phyloP scores from a whole-genome alignment of 2,888 invertebrate species.

The Heliconius sara region DNA sequence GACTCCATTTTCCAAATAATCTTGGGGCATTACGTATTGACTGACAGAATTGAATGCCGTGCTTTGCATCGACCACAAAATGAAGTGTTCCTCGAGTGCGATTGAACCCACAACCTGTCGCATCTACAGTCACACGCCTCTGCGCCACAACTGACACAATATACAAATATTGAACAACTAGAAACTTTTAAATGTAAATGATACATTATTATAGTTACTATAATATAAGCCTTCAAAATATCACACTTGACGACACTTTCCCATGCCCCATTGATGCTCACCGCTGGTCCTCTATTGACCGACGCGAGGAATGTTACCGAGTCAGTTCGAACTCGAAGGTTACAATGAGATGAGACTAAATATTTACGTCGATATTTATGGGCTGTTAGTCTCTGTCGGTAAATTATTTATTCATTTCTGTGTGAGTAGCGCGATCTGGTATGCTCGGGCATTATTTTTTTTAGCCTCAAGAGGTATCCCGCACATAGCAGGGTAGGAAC shows the following conservation, averaged over 20 bases:
- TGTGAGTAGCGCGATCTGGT: not conserved
- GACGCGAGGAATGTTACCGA: slow-evolving; percentile 46
- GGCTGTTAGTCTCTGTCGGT: slow-evolving; percentile 41
- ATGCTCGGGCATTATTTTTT: not conserved
- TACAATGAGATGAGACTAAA: slow-evolving; percentile 42
- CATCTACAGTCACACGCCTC: too few relatives aligned
- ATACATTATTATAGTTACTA: slow-evolving; percentile 19
- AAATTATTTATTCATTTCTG: slow-evolving; percentile 30
- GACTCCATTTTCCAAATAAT: too few relatives aligned
- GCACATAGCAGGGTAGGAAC: too few relatives aligned
- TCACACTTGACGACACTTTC: slow-evolving; percentile 51
- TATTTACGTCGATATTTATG: slow-evolving; percentile 46
- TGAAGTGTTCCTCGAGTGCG: too few relatives aligned
- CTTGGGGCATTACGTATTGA: too few relatives aligned
- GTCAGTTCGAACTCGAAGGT: slow-evolving; percentile 42
- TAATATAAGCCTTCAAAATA: slow-evolving; percentile 46
- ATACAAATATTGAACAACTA: not conserved
- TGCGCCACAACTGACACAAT: not conserved
- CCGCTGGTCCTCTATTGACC: slow-evolving; percentile 47
- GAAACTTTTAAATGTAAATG: not conserved
- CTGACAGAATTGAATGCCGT: too few relatives aligned
- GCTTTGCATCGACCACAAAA: too few relatives aligned
- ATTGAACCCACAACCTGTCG: too few relatives aligned
- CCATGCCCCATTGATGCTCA: slow-evolving; percentile 38
- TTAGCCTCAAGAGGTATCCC: too few relatives aligned